Conservation (phyloP, 2,888 invertebrate genomes). For the Syritta pipiens region DNA sequence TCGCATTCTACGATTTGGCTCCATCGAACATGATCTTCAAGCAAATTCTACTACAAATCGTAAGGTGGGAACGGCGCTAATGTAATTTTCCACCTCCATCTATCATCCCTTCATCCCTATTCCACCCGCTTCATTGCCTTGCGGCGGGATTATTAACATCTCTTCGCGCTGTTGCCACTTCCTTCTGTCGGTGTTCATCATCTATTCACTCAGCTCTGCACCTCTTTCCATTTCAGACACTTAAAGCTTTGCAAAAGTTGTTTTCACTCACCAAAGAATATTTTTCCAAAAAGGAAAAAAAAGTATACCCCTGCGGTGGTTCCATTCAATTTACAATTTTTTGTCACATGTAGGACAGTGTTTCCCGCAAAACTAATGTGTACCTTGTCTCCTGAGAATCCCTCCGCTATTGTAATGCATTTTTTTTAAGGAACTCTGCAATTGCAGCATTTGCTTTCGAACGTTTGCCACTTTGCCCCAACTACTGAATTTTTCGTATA, state of each 20-base stretch:
- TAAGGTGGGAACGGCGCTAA: too few species aligned
- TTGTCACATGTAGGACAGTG: not conserved
- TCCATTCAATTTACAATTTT: not conserved
- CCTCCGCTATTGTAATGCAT: not conserved
- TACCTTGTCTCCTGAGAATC: too few species aligned
- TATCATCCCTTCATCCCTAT: too few species aligned
- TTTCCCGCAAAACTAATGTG: not conserved
- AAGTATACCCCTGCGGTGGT: not conserved
- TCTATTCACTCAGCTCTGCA: not conserved
- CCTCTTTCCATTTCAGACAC: not conserved
- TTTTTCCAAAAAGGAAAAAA: not conserved
- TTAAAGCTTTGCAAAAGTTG: not conserved
- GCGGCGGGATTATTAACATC: too few species aligned
- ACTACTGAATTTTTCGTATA: conserved; percentile 18
- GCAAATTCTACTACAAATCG: too few species aligned
- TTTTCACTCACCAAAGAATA: too few species aligned
- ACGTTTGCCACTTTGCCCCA: conserved; percentile 14
- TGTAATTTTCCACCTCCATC: too few species aligned
- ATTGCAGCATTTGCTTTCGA: not conserved
- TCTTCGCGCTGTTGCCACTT: too few species aligned
- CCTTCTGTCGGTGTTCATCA: too few species aligned
- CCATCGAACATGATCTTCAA: too few species aligned
- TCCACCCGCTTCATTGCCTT: too few species aligned
- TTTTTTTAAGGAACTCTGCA: not conserved
- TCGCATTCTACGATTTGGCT: too few species aligned